Base-by-base conservation (phyloP, 2,113 vertebrate genomes). In the Odontesthes bonariensis region DNA sequence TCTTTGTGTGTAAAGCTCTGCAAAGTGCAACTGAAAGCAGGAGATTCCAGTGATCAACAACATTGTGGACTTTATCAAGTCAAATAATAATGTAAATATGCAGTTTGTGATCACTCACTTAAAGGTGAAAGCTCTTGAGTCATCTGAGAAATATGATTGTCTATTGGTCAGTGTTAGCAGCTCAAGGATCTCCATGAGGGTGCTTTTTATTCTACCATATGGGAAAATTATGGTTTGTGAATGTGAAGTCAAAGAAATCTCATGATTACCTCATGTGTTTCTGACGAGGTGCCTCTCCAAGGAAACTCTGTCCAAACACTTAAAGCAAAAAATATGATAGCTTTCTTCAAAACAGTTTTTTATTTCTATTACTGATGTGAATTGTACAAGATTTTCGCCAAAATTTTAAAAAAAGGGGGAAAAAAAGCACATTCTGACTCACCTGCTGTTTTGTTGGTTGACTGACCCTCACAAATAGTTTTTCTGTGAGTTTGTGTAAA, bases 141-240 rank as follows among this genome's bases (percentile, higher is more conserved):
- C 35, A 69, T 38, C 35, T 38, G 38, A 9, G 47, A 59, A 47
- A 42, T 67, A 49, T 23, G 31, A 74, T 71, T 56, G 31, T 61
- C 3, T 47, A 52, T 72, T 79, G 58, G 68, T 56, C 66, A 19
- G 44, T 49, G 6, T 7, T 13, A 17, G 19, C 5, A 6, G 6
- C 42, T 44, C 5, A 5, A 44, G 13, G 16, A 44, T 14, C 13
- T 44, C 13, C 42, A 22, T 46, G 11, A 56, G n/a, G 52, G 3
- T 32, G 19, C 32, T 35, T 46, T 27, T 51, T 35, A 33, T 55
- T 77, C 47, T 56, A 14, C 38, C 7, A 1, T n/a, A 49, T 22
- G 6, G 23, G 20, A 54, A 11, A 49, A 33, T 44, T 8, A 8
- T 12, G 12, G 47, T 47, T 52, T 66, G 52, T 27, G 9, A 54